Evolutionary conservation across 2,888 invertebrate species (phyloP), one percentile per base, ranked within the genome.

Genomic region (Pantelozetes paolii): DNA sequence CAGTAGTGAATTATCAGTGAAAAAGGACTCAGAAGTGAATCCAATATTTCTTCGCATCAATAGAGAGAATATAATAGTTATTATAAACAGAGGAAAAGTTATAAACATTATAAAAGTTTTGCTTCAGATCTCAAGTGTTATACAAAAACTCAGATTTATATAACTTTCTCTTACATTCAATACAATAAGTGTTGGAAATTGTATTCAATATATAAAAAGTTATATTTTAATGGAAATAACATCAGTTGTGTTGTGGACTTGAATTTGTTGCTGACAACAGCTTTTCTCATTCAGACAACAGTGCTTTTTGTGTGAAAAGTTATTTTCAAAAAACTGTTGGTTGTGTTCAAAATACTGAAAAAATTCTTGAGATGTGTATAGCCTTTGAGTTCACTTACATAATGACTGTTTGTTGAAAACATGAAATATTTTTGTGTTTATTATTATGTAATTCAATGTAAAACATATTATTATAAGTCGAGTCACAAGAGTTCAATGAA

Each of bases 191-290:
- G 36, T 36, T 36, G 5, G 50, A 50, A n/a, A 50, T 50, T 23
- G 50, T 20, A 50, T 50, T 50, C 50, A 20, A 50, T 45, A 45
- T n/a, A n/a, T 18, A 18, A 45, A 45, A 15, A 18, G n/a, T 50
- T 50, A 50, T 20, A 23, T 50, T 50, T 45, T 50, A 15, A 50
- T 50, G 20, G 50, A 50, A 50, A 50, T 50, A 20, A n/a, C 50
- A 50, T 50, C 50, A 50, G 20, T 20, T 50, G n/a, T 50, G 23
- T 20, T 5, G 6, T 50, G 50, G n/a, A 23, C 20, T n/a, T n/a
- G n/a, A n/a, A 50, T 50, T 2, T 50, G 8, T 50, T 23, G 50
- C 20, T 50, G 50, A 20, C 50, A 20, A 50, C 50, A 50, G 50
- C 50, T 50, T 50, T 50, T 50, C 36, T 20, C 23, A 50, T 20